Evolutionary conservation across 2,888 invertebrate genomes (phyloP).

Genomic region (Drosophila cognata): DNA sequence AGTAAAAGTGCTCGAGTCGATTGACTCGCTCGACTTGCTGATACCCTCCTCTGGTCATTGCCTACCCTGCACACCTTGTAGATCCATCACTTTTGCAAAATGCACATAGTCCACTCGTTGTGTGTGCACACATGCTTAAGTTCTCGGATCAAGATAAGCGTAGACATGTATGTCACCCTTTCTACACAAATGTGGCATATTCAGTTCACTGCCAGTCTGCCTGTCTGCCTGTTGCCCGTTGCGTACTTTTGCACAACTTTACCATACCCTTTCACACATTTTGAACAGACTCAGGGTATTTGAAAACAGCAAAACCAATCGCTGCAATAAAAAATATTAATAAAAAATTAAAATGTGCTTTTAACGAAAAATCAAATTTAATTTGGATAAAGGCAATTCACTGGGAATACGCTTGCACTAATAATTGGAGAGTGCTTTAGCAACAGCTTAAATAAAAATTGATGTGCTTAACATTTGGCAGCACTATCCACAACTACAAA

Average conservation of each 20-base stretch:
- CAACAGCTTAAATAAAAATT: not conserved
- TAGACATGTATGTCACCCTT: not conserved
- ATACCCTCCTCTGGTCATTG: not conserved
- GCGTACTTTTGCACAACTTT: not conserved
- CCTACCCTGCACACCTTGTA: not conserved
- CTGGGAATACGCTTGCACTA: not conserved
- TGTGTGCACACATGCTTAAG: not conserved
- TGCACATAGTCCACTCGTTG: not conserved
- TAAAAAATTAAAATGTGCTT: not conserved
- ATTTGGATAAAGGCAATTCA: not conserved
- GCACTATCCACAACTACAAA: not conserved
- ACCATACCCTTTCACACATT: not conserved
- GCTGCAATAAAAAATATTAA: not conserved
- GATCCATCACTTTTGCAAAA: not conserved
- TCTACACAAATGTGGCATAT: not conserved
- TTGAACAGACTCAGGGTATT: not conserved
- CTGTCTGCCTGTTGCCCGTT: not conserved
- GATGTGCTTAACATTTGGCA: not conserved
- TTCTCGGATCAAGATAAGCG: not conserved
- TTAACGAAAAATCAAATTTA: not conserved
- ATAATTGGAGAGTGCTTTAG: not conserved
- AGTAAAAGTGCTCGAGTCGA: not conserved
- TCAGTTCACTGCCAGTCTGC: not conserved
- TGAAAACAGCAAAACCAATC: not conserved
- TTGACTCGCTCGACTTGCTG: not conserved